phyloP scores from a whole-genome alignment of 2,888 invertebrate genomes.

The Xestia rhomboidea region DNA sequence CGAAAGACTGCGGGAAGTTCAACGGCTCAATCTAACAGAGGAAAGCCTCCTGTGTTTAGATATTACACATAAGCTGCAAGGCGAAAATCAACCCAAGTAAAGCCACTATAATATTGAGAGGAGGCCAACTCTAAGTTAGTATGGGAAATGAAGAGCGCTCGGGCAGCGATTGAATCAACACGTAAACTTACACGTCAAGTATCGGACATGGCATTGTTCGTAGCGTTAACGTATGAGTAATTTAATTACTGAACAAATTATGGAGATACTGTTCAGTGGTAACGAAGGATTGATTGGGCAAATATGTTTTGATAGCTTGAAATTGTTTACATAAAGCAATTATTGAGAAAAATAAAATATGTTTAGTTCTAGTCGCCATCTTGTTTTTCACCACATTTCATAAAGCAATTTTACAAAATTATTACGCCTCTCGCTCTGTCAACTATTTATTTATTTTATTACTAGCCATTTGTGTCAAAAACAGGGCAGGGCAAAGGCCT shows the following conservation, averaged over 20 bases:
- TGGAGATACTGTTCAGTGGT: background rate
- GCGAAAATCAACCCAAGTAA: background rate
- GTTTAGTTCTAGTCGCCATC: background rate
- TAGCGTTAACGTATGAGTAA: conserved; percentile 1
- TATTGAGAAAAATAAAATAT: background rate
- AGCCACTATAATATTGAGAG: conserved; percentile 5
- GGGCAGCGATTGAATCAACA: conserved; percentile 41
- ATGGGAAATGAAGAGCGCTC: conserved; percentile 32
- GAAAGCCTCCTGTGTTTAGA: background rate
- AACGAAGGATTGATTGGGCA: background rate
- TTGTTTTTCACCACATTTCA: background rate
- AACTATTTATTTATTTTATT: too few relatives aligned
- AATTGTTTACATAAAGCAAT: background rate
- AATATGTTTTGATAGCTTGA: background rate
- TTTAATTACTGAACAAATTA: conserved; percentile 26
- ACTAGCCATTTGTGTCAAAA: too few relatives aligned
- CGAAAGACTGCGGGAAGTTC: too few relatives aligned
- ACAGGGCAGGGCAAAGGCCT: too few relatives aligned
- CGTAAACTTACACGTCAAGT: conserved; percentile 33
- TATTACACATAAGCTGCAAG: background rate
- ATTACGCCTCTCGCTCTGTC: background rate
- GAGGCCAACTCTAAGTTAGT: conserved; percentile 24
- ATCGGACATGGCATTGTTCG: background rate
- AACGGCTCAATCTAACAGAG: background rate
- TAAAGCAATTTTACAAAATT: background rate